These are phyloP conservation scores for Drosophila varians DNA, from an alignment of 1,140 invertebrate species.

Conservation along the genomic window DNA sequence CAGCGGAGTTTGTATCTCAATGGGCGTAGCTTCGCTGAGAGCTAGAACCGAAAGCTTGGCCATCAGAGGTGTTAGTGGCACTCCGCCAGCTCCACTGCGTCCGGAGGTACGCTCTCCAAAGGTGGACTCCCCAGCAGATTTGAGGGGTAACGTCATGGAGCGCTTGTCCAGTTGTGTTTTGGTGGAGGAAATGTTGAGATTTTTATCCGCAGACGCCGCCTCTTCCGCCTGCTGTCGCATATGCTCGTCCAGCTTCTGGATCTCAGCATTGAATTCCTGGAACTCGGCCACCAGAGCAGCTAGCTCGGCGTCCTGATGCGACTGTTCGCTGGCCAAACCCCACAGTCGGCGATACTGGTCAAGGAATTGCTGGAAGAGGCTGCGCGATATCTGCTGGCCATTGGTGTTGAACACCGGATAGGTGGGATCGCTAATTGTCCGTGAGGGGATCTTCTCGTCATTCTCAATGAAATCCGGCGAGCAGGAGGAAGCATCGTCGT, in stretches of 20 bases:
- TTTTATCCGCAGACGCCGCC: slow-evolving; percentile 54
- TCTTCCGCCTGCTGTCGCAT: slow-evolving; percentile 83
- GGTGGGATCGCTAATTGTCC: slow-evolving; percentile 90
- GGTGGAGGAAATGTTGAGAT: slow-evolving; percentile 77
- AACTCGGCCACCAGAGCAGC: slow-evolving; percentile 75
- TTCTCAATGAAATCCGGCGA: slow-evolving; percentile 82
- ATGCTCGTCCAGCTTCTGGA: slow-evolving; percentile 83
- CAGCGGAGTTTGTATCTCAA: slow-evolving; percentile 84
- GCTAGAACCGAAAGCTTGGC: slow-evolving; percentile 90
- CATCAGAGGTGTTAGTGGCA: slow-evolving; percentile 92
- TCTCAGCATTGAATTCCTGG: slow-evolving; percentile 84
- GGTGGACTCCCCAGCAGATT: slow-evolving; percentile 85
- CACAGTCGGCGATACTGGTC: slow-evolving; percentile 84
- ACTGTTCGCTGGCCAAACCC: slow-evolving; percentile 65
- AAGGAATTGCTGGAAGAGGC: slow-evolving; percentile 88
- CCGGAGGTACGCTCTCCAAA: slow-evolving; percentile 29
- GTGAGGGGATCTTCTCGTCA: slow-evolving; percentile 70
- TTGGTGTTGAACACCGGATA: slow-evolving; percentile 90
- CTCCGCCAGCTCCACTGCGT: slow-evolving; percentile 83
- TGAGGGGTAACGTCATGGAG: slow-evolving; percentile 89
- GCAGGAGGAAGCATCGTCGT: slow-evolving; percentile 15
- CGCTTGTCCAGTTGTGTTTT: slow-evolving; percentile 86
- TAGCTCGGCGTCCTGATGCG: slow-evolving; percentile 65
- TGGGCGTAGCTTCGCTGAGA: slow-evolving; percentile 88
- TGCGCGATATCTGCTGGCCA: slow-evolving; percentile 89